A percentile compares a stretch with the other conserved stretches of the same genome.
Conservation (phyloP, 1,140 invertebrate genomes). For the Panulirus ornatus region DNA sequence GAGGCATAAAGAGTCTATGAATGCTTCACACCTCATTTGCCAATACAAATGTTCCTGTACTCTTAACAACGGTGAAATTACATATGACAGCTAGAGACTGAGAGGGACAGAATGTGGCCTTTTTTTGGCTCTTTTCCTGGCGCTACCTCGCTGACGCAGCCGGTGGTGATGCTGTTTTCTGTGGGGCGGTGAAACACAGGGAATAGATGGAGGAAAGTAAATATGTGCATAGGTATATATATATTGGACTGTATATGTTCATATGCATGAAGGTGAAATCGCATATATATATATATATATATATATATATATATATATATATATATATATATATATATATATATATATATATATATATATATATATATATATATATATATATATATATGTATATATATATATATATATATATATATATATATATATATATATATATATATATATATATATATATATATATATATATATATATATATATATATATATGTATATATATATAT, state of each 20-base stretch:
- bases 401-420: slow-evolving; percentile 41
- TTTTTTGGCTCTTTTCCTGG: too few species aligned
- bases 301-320: slow-evolving; percentile 27
- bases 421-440: slow-evolving; percentile 41
- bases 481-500: slow-evolving; percentile 14
- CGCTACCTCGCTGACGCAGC: too few species aligned
- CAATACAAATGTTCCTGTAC: too few species aligned
- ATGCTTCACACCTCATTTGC: too few species aligned
- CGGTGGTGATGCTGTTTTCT: too few species aligned
- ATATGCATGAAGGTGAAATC: neutral
- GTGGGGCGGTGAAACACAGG: too few species aligned
- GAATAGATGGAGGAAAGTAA: neutral
- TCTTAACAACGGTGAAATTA: too few species aligned
- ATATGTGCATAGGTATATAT: neutral
- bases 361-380: slow-evolving; percentile 41
- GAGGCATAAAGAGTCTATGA: too few species aligned
- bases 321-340: slow-evolving; percentile 33
- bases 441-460: slow-evolving; percentile 41
- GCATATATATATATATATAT: slow-evolving; percentile 9
- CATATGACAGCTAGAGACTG: too few species aligned
- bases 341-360: slow-evolving; percentile 32
- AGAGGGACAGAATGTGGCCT: too few species aligned
- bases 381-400: slow-evolving; percentile 35
- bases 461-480: slow-evolving; percentile 33
- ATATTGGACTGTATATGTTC: neutral